Evolutionary conservation across 92 coral and sea anemone species (phyloP), one percentile per base, ranked within the genome.

Genomic region (Epizoanthus rinbou): DNA sequence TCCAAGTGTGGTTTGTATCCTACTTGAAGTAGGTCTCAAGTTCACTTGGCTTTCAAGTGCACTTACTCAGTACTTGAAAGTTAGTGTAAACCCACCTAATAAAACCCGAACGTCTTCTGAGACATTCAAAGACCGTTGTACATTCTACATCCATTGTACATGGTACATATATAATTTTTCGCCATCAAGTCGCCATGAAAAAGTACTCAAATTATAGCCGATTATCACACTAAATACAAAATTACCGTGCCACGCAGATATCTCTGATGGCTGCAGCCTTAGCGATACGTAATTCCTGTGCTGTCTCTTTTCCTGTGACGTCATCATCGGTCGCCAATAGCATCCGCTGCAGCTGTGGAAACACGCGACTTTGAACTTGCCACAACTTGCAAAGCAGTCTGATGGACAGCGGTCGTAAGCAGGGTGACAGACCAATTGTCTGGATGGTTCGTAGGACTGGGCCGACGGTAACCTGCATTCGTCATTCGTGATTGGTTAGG

Each of bases 211-310:
- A 18, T 16, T 67, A 50, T 33, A 37, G 43, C 35, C 5, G 50
- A 67, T 67, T 15, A 33, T 3, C 9, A 66, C 23, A 82, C 33
- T 25, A 83, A 10, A 68, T 10, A 54, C n/a, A 41, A 56, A 31
- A 25, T 63, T 86, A 95, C 99, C 98, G 92, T 63, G 80, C 73
- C 68, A 64, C 64, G 76, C 99, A 96, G 79, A 96, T 90, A 76
- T 96, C 99, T 54, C 90, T 87, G 73, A 96, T 90, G 67, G 92
- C 86, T 6, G 95, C 99, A 37, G 99, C 99, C 66, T 89, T 88
- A 31, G 99, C 95, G 58, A 96, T 83, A 60, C 88, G 91, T 64
- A 96, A 83, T 41, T 96, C 99, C 81, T 75, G 54, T 21, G 84
- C 33, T 25, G 88, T 39, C 60, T 88, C 91, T 7, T 63, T 79